Evolutionary conservation across 2,797 vertebrate species (phyloP), one percentile per base, ranked within the genome.

Genomic region (Polyboroides typus): DNA sequence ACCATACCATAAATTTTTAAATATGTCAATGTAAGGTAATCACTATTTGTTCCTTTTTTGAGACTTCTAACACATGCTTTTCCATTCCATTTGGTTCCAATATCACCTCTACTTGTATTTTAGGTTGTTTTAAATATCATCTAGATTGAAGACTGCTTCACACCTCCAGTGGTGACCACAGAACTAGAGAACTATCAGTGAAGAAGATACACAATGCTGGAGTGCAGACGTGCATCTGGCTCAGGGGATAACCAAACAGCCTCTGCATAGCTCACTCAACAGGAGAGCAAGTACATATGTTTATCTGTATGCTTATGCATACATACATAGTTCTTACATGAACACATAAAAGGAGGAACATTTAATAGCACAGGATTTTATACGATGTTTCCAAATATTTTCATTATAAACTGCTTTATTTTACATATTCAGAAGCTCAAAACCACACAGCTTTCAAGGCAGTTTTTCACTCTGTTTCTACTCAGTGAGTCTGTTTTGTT

Each of bases 381-480:
- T 50, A n/a, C 14, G 27, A 63, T 31, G n/a, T 75, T 94, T 81
- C 76, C 34, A 90, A 79, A 64, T 47, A 58, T 20, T 81, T 90
- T 66, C 23, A 82, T 42, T 82, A 73, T 11, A 60, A 92, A 60
- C 25, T 59, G 59, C 10, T 80, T 73, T 22, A 58, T 84, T 92
- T 93, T 80, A 70, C 31, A 76, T 44, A 71, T 78, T 83, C 40
- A 78, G 58, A 85, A 85, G 53, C 53, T 89, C 40, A 76, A 93
- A 91, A 25, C 22, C 63, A 74, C 23, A 60, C 12, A 66, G 40
- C 42, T 89, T 84, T 75, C 80, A 89, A 78, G 70, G 36, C 45
- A 79, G 34, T 14, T 96, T 90, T 95, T 59, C 50, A 34, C 22
- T 31, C 44, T 29, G 12, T 66, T 93, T 81, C 81, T 88, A 45